Percentiles rank a stretch among this genome's conserved stretches.
phyloP scores from a whole-genome alignment of 1,140 invertebrate species.

The Eupeodes corollae region DNA sequence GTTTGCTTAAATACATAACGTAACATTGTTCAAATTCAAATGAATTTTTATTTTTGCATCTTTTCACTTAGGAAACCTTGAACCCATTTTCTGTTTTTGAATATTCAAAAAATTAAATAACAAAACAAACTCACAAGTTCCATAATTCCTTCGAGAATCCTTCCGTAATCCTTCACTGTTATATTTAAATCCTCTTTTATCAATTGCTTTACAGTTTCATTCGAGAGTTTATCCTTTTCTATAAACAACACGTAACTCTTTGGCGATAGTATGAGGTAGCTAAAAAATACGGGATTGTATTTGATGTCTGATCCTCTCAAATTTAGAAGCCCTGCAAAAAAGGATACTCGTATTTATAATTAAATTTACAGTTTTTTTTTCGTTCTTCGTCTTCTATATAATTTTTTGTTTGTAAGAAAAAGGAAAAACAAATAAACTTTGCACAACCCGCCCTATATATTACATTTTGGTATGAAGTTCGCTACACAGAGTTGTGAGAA shows the following conservation, averaged over 20 bases:
- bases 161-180: constrained; percentile 44
- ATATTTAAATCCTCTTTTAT: constrained; percentile 40
- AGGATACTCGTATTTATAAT: no score
- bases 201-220: constrained; percentile 49
- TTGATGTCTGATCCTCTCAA: constrained; percentile 84
- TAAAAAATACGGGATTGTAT: constrained; percentile 90
- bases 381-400: no score
- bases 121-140: constrained; percentile 3
- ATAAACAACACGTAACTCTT: constrained; percentile 59
- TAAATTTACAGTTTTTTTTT: no score
- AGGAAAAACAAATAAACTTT: background rate
- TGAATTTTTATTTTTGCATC: no score
- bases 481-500: no score
- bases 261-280: constrained; percentile 63
- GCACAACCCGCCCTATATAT: background rate
- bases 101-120: background rate
- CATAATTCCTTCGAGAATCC: constrained; percentile 35
- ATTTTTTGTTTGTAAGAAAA: background rate
- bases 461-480: background rate
- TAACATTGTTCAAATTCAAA: no score
- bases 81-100: no score
- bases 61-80: no score
- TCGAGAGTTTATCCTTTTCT: constrained; percentile 47
- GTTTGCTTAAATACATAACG: no score
- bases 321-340: constrained; percentile 35